These are phyloP conservation scores for Heliconius hermathena DNA, from an alignment of 1,140 invertebrate genomes.

Conservation along the genomic window DNA sequence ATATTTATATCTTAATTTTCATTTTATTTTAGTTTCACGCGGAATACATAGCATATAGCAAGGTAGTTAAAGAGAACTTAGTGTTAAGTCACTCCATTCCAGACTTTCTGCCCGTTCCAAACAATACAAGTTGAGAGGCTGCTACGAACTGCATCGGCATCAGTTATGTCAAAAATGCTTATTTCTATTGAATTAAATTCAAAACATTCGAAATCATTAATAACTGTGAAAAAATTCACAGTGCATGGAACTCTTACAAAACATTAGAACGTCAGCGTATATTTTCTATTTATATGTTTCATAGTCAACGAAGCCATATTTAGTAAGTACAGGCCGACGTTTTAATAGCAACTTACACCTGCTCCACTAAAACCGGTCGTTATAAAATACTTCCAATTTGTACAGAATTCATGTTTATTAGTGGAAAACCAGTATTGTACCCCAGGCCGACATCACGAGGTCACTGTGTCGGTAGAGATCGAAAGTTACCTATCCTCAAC, in stretches of 20 bases:
- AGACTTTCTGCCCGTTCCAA: too few species aligned
- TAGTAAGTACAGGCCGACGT: slow-evolving; percentile 22
- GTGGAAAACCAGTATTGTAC: slow-evolving; percentile 34
- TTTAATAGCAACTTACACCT: slow-evolving; percentile 40
- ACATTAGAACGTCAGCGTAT: slow-evolving; percentile 10
- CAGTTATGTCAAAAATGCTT: too few species aligned
- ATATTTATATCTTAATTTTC: too few species aligned
- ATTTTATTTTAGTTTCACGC: too few species aligned
- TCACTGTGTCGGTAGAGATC: slow-evolving; percentile 43
- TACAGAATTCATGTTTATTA: slow-evolving; percentile 41
- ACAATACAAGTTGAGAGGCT: too few species aligned
- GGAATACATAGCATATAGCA: too few species aligned
- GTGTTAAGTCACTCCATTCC: too few species aligned
- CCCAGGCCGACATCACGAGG: slow-evolving; percentile 35
- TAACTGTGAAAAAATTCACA: too few species aligned
- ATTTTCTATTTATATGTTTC: slow-evolving; percentile 30
- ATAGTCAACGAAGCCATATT: slow-evolving; percentile 34
- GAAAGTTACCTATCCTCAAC: slow-evolving; percentile 36
- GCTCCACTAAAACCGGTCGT: slow-evolving; percentile 42
- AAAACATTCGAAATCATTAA: too few species aligned
- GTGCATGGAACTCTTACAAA: slow-evolving; percentile 32
- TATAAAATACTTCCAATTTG: slow-evolving; percentile 39
- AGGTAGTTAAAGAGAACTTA: too few species aligned
- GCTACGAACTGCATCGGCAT: too few species aligned
- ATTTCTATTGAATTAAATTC: too few species aligned